Percentiles rank a stretch among this genome's conserved stretches.
Evolutionary conservation across 2,888 invertebrate species (phyloP).

Genomic region (Bellardia pandia): DNA sequence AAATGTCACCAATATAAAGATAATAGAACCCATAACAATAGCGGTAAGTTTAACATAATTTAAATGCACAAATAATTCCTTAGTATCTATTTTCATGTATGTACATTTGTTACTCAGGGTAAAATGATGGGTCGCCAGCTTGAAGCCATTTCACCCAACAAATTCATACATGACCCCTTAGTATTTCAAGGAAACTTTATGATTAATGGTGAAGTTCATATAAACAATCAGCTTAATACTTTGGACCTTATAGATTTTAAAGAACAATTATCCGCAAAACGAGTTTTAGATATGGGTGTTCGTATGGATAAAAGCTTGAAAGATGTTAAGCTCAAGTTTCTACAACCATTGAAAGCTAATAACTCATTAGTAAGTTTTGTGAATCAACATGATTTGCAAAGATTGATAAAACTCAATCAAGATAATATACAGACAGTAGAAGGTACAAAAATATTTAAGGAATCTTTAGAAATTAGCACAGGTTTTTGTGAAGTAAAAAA

Average conservation of each 20-base stretch:
- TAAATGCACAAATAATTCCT: neutral
- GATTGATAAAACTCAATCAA: constrained; percentile 83
- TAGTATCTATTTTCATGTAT: neutral
- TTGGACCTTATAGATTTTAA: constrained; percentile 77
- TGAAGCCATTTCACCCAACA: constrained; percentile 84
- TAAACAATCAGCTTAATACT: constrained; percentile 83
- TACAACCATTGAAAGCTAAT: constrained; percentile 78
- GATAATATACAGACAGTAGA: constrained; percentile 84
- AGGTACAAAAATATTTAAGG: constrained; percentile 84
- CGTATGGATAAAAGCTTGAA: constrained; percentile 76
- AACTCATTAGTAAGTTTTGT: constrained; percentile 84
- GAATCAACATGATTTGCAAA: constrained; percentile 83
- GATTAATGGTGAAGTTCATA: constrained; percentile 84
- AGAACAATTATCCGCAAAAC: constrained; percentile 74
- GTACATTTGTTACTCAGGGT: constrained; percentile 78
- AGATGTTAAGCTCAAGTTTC: constrained; percentile 78
- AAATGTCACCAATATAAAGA: constrained; percentile 83
- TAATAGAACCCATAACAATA: constrained; percentile 84
- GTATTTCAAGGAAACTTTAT: constrained; percentile 83
- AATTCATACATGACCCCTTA: constrained; percentile 83
- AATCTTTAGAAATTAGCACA: constrained; percentile 83
- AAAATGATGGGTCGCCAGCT: constrained; percentile 84
- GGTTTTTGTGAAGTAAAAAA: constrained; percentile 82
- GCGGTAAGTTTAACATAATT: constrained; percentile 76
- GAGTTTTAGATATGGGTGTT: constrained; percentile 76